phyloP scores from a whole-genome alignment of 2,888 invertebrate genomes.

The Glaucopsyche alexis region DNA sequence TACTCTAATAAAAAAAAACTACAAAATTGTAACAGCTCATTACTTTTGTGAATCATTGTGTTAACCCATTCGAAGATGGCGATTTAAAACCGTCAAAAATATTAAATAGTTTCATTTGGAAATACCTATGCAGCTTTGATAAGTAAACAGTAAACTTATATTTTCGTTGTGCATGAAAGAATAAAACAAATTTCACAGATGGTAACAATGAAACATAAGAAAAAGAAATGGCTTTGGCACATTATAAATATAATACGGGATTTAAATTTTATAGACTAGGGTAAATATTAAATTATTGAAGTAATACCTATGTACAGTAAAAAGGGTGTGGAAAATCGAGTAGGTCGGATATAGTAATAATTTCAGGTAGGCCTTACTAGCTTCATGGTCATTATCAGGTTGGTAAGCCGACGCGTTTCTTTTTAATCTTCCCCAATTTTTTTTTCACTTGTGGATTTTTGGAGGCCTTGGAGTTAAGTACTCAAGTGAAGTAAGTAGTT shows the following conservation, averaged over 20 bases:
- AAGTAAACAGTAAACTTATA: slow-evolving; percentile 33
- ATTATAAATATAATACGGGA: slow-evolving; percentile 32
- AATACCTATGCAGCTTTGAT: slow-evolving; percentile 37
- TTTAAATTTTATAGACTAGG: slow-evolving; percentile 36
- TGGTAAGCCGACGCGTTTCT: not conserved
- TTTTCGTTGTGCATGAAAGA: slow-evolving; percentile 41
- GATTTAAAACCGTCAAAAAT: slow-evolving; percentile 55
- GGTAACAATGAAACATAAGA: slow-evolving; percentile 2
- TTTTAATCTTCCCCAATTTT: not conserved
- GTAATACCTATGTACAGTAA: slow-evolving; percentile 37
- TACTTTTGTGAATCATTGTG: not conserved
- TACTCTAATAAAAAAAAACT: no score
- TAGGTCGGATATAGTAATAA: not conserved
- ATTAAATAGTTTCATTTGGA: slow-evolving; percentile 52
- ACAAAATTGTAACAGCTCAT: no score
- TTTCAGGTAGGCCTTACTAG: not conserved
- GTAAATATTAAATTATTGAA: slow-evolving; percentile 34
- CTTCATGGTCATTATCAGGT: not conserved
- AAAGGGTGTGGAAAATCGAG: slow-evolving; percentile 35
- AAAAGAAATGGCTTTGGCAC: slow-evolving; percentile 37
- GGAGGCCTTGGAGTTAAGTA: not conserved
- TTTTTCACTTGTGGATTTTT: not conserved
- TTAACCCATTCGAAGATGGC: not conserved
- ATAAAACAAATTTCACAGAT: not conserved
- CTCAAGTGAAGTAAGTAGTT: not conserved